Evolutionary conservation across 1,140 invertebrate genomes (phyloP), one percentile per base, ranked within the genome.

Genomic region (Elysia chlorotica): DNA sequence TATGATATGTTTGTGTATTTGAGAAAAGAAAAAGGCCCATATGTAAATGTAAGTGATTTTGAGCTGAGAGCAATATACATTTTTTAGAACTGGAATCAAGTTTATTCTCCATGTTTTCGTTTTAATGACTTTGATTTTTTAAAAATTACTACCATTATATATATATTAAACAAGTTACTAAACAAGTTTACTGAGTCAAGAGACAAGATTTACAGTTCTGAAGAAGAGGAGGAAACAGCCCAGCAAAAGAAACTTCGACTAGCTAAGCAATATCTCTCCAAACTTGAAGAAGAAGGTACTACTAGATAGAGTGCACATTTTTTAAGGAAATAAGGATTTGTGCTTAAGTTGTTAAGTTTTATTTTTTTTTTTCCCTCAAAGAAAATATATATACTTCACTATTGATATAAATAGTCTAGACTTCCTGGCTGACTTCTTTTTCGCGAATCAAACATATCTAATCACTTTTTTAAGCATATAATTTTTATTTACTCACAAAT

Each of bases 191-290:
- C 69, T 31, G 69, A 71, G 23, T 41, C 57, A 5, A 71, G 59
- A 71, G 59, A 33, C 28, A 71, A 71, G 25, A 30, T 71, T 1
- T 71, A 71, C 59, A 71, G 69, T 30, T 71, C 69, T 5, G 69
- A 71, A 25, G 69, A 71, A 2, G 69, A 71, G 36, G 69, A 71
- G 31, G 69, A 71, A 57, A 71, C 69, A 37, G 57, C 69, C 23
- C 69, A 71, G 23, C 57, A 71, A 38, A 71, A 71, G 25, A n/a
- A 33, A 2, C 25, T 71, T 30, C 57, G 69, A 3, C 23, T 71
- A 5, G 69, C 69, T 2, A 71, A 71, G 28, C 57, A 71, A 21
- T 63, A 63, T 63, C 28, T 71, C 0, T 38, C 69, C n/a, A 30
- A 71, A 63, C 17, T 71, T 33, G 69, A 71, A 30, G 59, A 17